phyloP scores from a whole-genome alignment of 2,113 vertebrate species.

The Pterocles burchelli region DNA sequence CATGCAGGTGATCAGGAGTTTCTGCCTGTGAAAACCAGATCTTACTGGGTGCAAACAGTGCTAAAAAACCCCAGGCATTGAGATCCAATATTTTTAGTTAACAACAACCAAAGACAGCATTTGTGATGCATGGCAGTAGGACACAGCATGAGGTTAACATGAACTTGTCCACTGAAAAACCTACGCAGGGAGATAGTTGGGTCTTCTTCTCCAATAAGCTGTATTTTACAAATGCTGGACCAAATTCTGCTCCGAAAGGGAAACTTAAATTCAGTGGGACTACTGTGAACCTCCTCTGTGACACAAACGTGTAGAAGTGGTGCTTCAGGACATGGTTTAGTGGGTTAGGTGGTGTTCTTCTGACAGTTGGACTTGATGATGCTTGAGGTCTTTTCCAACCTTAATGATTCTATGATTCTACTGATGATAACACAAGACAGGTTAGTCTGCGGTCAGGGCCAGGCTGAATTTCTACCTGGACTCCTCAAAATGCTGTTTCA shows the following conservation, averaged over 20 bases:
- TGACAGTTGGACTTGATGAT: too few relatives aligned
- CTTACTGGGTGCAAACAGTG: neutral
- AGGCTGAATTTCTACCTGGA: neutral
- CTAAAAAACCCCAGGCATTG: neutral
- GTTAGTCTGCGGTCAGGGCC: neutral
- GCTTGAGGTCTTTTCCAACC: too few relatives aligned
- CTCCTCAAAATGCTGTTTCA: neutral
- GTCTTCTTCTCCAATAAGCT: neutral
- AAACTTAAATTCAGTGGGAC: neutral
- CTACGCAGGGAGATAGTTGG: fast-evolving
- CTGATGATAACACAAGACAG: neutral
- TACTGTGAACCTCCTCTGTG: neutral
- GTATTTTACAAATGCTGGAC: neutral
- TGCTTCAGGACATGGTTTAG: too few relatives aligned
- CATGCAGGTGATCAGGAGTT: neutral
- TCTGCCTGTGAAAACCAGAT: neutral
- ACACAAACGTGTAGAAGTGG: neutral
- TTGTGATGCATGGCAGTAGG: neutral
- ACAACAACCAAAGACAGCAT: neutral
- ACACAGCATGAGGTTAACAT: fast-evolving
- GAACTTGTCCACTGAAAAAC: neutral
- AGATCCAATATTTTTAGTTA: neutral
- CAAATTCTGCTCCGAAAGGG: neutral
- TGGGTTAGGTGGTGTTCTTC: too few relatives aligned
- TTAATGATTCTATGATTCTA: too few relatives aligned